Conservation (phyloP, 1,140 invertebrate genomes). For the Drosophila obscura region DNA sequence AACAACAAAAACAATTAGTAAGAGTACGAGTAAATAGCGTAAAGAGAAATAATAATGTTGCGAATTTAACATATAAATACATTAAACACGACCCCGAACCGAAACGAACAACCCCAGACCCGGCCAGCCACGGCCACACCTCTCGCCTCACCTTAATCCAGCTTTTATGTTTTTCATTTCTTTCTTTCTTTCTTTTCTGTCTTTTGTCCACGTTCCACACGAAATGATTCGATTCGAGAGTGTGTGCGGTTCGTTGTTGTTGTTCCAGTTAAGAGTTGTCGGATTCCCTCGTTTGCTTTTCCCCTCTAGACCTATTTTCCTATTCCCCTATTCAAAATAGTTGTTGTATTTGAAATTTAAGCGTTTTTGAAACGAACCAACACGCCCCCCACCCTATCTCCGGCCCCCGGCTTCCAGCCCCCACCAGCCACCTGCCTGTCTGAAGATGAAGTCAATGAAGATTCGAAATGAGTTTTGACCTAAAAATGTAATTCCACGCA, state of each 20-base stretch:
- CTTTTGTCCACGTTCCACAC: slow-evolving; percentile 22
- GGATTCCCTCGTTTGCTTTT: slow-evolving; percentile 27
- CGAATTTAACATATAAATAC: slow-evolving; percentile 64
- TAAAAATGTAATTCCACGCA: slow-evolving; percentile 78
- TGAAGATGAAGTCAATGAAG: slow-evolving; percentile 50
- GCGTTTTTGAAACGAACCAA: slow-evolving; percentile 69
- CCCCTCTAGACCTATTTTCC: slow-evolving; percentile 21
- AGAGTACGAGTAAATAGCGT: slow-evolving; percentile 57
- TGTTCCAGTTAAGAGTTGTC: slow-evolving; percentile 20
- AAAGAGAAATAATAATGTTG: slow-evolving; percentile 48
- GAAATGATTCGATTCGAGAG: neutral
- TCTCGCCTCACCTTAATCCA: too few species aligned
- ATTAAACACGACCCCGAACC: slow-evolving; percentile 27
- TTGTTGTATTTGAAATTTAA: slow-evolving; percentile 68
- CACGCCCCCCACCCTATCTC: slow-evolving; percentile 23
- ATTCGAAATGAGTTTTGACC: slow-evolving; percentile 76
- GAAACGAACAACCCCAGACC: neutral
- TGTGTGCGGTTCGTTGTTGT: slow-evolving; percentile 41
- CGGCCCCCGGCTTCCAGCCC: neutral
- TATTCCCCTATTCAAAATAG: slow-evolving; percentile 49
- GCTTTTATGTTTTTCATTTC: slow-evolving; percentile 15
- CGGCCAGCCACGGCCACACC: neutral
- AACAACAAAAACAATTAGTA: slow-evolving; percentile 25
- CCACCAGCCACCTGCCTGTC: slow-evolving; percentile 20
- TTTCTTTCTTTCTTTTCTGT: slow-evolving; percentile 10